Percentiles rank a stretch among this genome's conserved stretches.
Evolutionary conservation across 2,888 invertebrate genomes (phyloP).

Genomic region (Amphimallon solstitiale): DNA sequence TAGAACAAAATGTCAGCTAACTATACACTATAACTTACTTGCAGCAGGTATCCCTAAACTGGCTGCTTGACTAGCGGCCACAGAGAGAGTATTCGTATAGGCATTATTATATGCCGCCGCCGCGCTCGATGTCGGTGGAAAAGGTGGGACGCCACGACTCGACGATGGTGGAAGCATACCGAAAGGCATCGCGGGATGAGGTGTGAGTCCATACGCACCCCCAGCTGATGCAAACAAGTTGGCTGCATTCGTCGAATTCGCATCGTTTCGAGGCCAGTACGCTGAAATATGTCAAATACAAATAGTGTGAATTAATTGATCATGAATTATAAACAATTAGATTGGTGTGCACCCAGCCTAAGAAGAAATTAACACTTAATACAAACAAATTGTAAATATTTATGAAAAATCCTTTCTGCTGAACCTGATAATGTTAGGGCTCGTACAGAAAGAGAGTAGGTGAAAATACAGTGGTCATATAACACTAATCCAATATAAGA

Average conservation of each 20-base stretch:
- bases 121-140: slow-evolving; percentile 64
- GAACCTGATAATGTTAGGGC: too few species aligned
- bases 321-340: too few species aligned
- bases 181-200: slow-evolving; percentile 60
- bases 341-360: too few species aligned
- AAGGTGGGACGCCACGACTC: slow-evolving; percentile 66
- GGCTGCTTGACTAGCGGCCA: slow-evolving; percentile 87
- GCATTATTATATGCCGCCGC: slow-evolving; percentile 61
- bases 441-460: too few species aligned
- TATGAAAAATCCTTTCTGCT: too few species aligned
- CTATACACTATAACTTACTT: slow-evolving; percentile 67
- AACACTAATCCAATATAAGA: too few species aligned
- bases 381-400: too few species aligned
- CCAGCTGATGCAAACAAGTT: slow-evolving; percentile 64
- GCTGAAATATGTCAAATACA: slow-evolving; percentile 66
- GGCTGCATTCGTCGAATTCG: slow-evolving; percentile 63
- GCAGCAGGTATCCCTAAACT: slow-evolving; percentile 81
- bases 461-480: too few species aligned
- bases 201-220: slow-evolving; percentile 59
- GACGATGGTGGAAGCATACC: slow-evolving; percentile 59
- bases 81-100: slow-evolving; percentile 79
- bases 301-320: too few species aligned
- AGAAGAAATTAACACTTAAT: too few species aligned
- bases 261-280: slow-evolving; percentile 80
- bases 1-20: too few species aligned